Base-by-base conservation (phyloP, 2,113 vertebrate genomes). In the Equus przewalskii region DNA sequence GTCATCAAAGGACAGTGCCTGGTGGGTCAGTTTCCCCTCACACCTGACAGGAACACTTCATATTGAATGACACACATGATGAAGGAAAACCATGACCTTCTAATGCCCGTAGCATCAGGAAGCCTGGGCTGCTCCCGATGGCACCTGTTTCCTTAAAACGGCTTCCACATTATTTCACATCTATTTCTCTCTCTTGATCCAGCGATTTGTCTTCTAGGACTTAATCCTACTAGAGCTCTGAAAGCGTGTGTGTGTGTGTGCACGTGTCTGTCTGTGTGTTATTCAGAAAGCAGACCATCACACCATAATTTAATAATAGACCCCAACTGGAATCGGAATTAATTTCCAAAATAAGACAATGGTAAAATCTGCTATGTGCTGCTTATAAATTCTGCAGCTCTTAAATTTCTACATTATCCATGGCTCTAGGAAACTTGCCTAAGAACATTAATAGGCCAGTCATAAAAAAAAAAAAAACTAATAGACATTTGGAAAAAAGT, bases 151-250 rank as follows among this genome's bases (percentile, higher is more conserved):
- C 83, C 54, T 33, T 22, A 44, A 69, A 70, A 60, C 54, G 56
- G 81, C 26, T 30, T 89, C 51, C 14, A 62, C 7, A 36, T 49
- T 46, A n/a, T 1, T 89, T 88, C n/a, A 24, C 16, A 44, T 78
- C 51, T 26, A 4, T 64, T 83, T 46, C 51, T 89, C 10, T 82
- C 33, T 76, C 51, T 44, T 62, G 41, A 70, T 62, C 16, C 54
- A 62, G 26, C 44, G 26, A 46, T n/a, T 94, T 86, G 89, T 88
- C 58, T 95, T 92, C 78, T 78, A 81, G 33, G 44, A 60, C 7
- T 51, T 73, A 78, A 67, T 67, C 41, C 19, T 75, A 30, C 2
- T 36, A 3, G 41, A 83, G 41, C 22, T 44, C 33, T 54, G 21
- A 67, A 73, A 36, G 36, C 36, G 11, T 36, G n/a, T 87, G 46